phyloP scores from a whole-genome alignment of 2,113 vertebrate genomes.

The Charina bottae region DNA sequence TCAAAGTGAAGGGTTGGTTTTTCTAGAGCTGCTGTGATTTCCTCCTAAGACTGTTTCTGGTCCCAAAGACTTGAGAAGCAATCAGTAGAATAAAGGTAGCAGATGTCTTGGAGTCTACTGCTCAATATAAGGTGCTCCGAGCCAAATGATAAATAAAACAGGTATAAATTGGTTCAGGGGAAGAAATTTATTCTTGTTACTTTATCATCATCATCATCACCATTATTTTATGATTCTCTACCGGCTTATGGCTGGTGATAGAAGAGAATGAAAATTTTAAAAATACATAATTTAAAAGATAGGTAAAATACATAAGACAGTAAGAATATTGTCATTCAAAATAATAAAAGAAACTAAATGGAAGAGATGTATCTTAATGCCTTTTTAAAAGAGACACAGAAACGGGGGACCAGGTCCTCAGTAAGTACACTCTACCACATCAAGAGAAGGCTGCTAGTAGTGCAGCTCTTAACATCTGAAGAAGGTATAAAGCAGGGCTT shows the following conservation, averaged over 20 bases:
- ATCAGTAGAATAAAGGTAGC: background rate
- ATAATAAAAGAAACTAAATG: background rate
- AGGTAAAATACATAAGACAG: background rate
- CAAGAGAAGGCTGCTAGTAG: background rate
- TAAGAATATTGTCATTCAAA: background rate
- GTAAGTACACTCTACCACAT: background rate
- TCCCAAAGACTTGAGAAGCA: background rate
- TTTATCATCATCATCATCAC: background rate
- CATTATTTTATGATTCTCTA: background rate
- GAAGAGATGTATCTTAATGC: background rate
- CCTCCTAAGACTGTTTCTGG: background rate
- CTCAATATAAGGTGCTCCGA: background rate
- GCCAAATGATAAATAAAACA: background rate
- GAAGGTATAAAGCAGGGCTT: too few species aligned
- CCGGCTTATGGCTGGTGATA: background rate
- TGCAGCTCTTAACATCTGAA: background rate
- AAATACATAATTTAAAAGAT: background rate
- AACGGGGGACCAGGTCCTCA: background rate
- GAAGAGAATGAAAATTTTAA: background rate
- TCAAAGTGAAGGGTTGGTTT: background rate
- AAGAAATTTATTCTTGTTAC: background rate
- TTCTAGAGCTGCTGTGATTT: background rate
- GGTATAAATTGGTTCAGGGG: background rate
- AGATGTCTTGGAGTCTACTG: background rate
- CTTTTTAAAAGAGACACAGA: background rate